Percentiles rank a stretch among this genome's conserved stretches.
These are phyloP conservation scores for Mesitornis unicolor DNA, from an alignment of 2,113 vertebrate genomes.

Conservation along the genomic window DNA sequence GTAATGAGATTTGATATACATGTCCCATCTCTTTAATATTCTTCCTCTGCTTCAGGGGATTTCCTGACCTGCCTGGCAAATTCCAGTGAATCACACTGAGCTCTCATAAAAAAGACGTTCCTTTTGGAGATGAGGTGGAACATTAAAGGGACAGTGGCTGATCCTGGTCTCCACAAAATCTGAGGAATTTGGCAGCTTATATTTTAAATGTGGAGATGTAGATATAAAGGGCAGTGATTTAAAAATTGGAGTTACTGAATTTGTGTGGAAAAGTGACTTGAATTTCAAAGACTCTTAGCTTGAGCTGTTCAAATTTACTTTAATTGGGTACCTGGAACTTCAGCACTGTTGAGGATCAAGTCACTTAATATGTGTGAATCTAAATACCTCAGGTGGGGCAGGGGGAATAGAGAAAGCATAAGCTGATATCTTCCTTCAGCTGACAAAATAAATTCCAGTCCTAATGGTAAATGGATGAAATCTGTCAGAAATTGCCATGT, in stretches of 20 bases:
- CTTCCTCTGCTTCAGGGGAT: constrained; percentile 64
- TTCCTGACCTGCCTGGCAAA: constrained; percentile 63
- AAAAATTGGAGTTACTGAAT: background rate
- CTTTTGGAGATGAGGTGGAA: constrained; percentile 31
- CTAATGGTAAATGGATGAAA: background rate
- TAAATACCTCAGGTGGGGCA: background rate
- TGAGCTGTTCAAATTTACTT: background rate
- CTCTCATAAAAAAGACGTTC: constrained; percentile 47
- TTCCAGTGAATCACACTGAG: constrained; percentile 54
- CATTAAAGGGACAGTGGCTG: constrained; percentile 42
- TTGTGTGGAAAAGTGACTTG: background rate
- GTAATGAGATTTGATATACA: constrained; percentile 72
- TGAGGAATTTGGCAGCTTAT: background rate
- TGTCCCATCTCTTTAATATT: constrained; percentile 68
- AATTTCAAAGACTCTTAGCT: background rate
- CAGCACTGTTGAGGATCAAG: background rate
- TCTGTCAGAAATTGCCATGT: background rate
- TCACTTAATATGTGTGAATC: background rate
- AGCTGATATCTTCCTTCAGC: background rate
- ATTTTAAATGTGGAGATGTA: background rate
- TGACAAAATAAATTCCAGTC: background rate
- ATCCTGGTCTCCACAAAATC: background rate
- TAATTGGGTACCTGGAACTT: background rate
- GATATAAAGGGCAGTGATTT: background rate
- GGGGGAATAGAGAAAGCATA: background rate